phyloP scores from a whole-genome alignment of 2,888 invertebrate species.

The Apeira syringaria region DNA sequence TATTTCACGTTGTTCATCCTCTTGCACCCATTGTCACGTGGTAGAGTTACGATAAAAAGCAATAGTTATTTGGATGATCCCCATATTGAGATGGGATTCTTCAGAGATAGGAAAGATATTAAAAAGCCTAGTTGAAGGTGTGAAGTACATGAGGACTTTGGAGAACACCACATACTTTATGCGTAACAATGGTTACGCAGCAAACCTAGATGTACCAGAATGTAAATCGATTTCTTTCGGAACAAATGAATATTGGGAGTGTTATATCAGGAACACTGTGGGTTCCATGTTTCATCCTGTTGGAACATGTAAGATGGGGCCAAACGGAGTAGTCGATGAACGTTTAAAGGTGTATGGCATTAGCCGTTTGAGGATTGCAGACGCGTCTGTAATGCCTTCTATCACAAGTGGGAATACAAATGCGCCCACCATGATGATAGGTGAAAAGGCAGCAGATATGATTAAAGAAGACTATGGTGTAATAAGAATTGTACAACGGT shows the following conservation, averaged over 20 bases:
- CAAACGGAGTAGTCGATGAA: slow-evolving; percentile 62
- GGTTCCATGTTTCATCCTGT: slow-evolving; percentile 85
- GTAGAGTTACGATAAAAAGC: slow-evolving; percentile 55
- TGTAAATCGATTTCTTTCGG: slow-evolving; percentile 77
- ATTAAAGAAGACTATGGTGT: slow-evolving; percentile 55
- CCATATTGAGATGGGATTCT: slow-evolving; percentile 57
- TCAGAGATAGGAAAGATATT: slow-evolving; percentile 53
- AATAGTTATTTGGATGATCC: slow-evolving; percentile 58
- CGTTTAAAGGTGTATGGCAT: slow-evolving; percentile 57
- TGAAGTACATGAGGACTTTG: slow-evolving; percentile 51
- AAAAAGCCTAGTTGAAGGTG: slow-evolving; percentile 42
- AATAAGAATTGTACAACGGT: slow-evolving; percentile 1
- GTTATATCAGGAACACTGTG: slow-evolving; percentile 81
- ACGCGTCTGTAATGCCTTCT: slow-evolving; percentile 67
- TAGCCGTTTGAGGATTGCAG: slow-evolving; percentile 55
- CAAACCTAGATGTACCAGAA: slow-evolving; percentile 63
- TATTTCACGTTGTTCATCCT: slow-evolving; percentile 45
- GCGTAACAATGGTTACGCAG: slow-evolving; percentile 45
- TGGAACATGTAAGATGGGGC: slow-evolving; percentile 70
- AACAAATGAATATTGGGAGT: slow-evolving; percentile 85
- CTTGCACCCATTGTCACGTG: slow-evolving; percentile 63
- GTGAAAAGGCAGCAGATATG: slow-evolving; percentile 69
- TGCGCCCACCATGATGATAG: slow-evolving; percentile 71
- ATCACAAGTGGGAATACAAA: slow-evolving; percentile 70
- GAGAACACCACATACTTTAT: slow-evolving; percentile 56